Evolutionary conservation across 1,140 invertebrate genomes (phyloP), one percentile per base, ranked within the genome.

Genomic region (Propsilocerus akamusi): DNA sequence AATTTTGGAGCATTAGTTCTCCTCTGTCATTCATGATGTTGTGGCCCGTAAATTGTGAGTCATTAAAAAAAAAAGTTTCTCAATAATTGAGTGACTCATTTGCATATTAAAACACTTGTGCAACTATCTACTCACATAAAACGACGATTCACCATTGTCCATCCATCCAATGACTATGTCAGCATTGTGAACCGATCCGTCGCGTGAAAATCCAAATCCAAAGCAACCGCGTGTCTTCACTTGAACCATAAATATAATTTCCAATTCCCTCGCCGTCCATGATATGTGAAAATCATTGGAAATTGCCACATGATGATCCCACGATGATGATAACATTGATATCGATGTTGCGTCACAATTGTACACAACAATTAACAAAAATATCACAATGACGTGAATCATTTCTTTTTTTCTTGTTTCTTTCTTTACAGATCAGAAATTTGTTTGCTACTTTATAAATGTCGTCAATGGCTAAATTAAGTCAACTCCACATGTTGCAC

Each of bases 141-240:
- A 76, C 70, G 77, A 75, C 54, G 77, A 73, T 64, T 78, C 75
- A 63, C 76, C 75, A 55, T 77, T 74, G 65, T 78, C 74, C 50
- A 79, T 74, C 81, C 80, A 83, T 32, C 80, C 81, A 57, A 81
- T 73, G 55, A 82, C 75, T 61, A 83, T 75, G 67, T 84, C 80
- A 49, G 78, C 70, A 32, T 76, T 77, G 48, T 71, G 69, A 68
- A 77, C 72, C 55, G 76, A 73, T 48, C 81, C 80, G 61, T 80
- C 79, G 51, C 73, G 75, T 54, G 82, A 86, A 59, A 87, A 81
- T 48, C 85, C 85, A 56, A 88, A 77, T 17, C 82, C 83, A 51
- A 88, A 75, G 63, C 85, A 89, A 53, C 86, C 86, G 55, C 74
- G 72, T 37, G 83, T 85, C 65, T 72, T 77, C 56, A 83, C 83